Conservation (phyloP, 1,140 invertebrate species). For the Drosophila kurseongensis region DNA sequence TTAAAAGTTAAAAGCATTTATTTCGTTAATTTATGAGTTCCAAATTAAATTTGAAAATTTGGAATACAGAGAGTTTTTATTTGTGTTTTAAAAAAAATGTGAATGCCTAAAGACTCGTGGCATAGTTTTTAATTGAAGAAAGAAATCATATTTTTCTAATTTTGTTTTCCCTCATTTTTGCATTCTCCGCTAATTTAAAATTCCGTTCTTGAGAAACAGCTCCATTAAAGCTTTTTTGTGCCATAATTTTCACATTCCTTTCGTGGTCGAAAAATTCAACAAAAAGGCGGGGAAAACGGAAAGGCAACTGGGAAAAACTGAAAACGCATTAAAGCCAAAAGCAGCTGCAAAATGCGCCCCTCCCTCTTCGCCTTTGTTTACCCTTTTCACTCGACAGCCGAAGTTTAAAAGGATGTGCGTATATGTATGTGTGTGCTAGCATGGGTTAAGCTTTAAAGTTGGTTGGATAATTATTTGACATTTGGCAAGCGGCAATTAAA, state of each 20-base stretch:
- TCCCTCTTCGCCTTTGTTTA: conserved; percentile 27
- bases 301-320: conserved; percentile 8
- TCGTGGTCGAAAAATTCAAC: conserved; percentile 8
- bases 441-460: conserved; percentile 56
- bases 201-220: not conserved
- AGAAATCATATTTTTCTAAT: not conserved
- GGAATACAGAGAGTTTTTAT: too few relatives aligned
- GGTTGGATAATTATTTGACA: conserved; percentile 55
- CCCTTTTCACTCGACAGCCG: conserved; percentile 30
- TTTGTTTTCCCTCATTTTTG: not conserved
- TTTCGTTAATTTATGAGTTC: not conserved
- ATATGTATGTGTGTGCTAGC: conserved; percentile 7
- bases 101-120: too few relatives aligned
- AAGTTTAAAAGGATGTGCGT: conserved; percentile 42
- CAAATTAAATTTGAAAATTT: too few relatives aligned
- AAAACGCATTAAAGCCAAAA: conserved; percentile 49
- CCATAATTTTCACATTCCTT: conserved; percentile 17
- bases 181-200: conserved; percentile 4
- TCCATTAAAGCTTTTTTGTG: conserved; percentile 19
- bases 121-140: too few relatives aligned
- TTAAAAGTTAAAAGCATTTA: not conserved
- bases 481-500: conserved; percentile 31
- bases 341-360: conserved; percentile 32
- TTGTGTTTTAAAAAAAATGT: too few relatives aligned
- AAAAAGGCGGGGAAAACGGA: not conserved